Conservation (phyloP, 92 coral and sea anemone species). For the Desmophyllum pertusum region DNA sequence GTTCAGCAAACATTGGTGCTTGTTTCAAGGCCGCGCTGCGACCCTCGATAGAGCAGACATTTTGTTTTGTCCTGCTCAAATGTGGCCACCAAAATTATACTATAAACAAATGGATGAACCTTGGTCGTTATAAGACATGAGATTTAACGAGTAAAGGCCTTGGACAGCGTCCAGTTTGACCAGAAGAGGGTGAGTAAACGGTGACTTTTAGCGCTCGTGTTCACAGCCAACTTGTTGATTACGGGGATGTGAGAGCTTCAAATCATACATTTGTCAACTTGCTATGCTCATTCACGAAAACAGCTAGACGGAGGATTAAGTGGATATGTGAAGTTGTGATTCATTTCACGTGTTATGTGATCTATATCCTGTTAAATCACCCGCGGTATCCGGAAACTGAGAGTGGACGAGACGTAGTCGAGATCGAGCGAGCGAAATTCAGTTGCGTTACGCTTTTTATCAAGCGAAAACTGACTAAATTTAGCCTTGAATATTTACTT, state of each 20-base stretch:
- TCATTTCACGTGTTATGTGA: slow-evolving; percentile 40
- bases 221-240: slow-evolving; percentile 49
- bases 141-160: slow-evolving; percentile 24
- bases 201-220: slow-evolving; percentile 30
- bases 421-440: slow-evolving; percentile 22
- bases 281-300: slow-evolving; percentile 32
- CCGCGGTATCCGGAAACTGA: slow-evolving; percentile 50
- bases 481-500: slow-evolving; percentile 15
- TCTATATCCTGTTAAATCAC: slow-evolving; percentile 49
- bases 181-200: slow-evolving; percentile 29
- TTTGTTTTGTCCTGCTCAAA: slow-evolving; percentile 51
- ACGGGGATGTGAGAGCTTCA: slow-evolving; percentile 32
- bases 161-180: slow-evolving; percentile 33
- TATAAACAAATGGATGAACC: slow-evolving; percentile 48
- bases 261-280: slow-evolving; percentile 40
- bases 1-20: slow-evolving; percentile 70
- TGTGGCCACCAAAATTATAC: slow-evolving; percentile 37
- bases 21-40: slow-evolving; percentile 67
- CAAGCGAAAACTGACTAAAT: slow-evolving; percentile 36
- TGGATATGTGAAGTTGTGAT: slow-evolving; percentile 28
- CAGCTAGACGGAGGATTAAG: slow-evolving; percentile 27
- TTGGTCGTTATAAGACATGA: slow-evolving; percentile 33
- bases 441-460: slow-evolving; percentile 45
- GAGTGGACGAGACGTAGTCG: slow-evolving; percentile 2
- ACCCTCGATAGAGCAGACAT: slow-evolving; percentile 47